Base-by-base conservation (phyloP, 2,888 invertebrate genomes). In the Noctua fimbriata region DNA sequence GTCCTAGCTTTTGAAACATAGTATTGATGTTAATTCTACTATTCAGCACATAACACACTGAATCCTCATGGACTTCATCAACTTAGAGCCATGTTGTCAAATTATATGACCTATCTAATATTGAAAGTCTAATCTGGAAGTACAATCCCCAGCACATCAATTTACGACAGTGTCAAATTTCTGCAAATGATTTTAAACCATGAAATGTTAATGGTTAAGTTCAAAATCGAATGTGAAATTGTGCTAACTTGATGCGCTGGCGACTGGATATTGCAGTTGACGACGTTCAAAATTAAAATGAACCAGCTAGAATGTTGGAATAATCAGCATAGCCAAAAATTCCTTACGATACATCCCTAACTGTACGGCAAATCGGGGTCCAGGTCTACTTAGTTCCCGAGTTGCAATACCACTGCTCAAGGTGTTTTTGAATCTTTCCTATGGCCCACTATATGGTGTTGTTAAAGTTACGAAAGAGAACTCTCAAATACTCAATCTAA, bases 401-500 rank as follows among this genome's bases (percentile, higher is more conserved):
- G n/a, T 58, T 58, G n/a, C 21, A 18, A 18, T 67, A 79, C 28
- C 5, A 47, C 36, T 58, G 6, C 28, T 60, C 24, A 72, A 52
- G 36, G 9, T 16, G 28, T 60, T 60, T 9, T 21, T 9, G 0
- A 49, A 49, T 3, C 3, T 12, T 18, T 47, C 47, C 47, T 47
- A 16, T 32, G 14, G 1, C 10, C 24, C 2, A 36, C 60, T 81
- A 41, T 58, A 55, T 67, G 60, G 69, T 86, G 83, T 83, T 72
- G 47, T 63, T 55, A 52, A 55, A 49, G 10, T 55, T 10, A 65
- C 24, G 16, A 75, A 49, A 76, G 60, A 77, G 66, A 72, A 75
- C 58, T 85, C 79, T 80, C 63, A 73, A 87, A 87, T 87, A 85
- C 85, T 85, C 87, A 87, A 73, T 76, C 77, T 72, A 75, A 84